Conservation (phyloP, 1,140 invertebrate genomes). For the Oreohelix idahoensis region DNA sequence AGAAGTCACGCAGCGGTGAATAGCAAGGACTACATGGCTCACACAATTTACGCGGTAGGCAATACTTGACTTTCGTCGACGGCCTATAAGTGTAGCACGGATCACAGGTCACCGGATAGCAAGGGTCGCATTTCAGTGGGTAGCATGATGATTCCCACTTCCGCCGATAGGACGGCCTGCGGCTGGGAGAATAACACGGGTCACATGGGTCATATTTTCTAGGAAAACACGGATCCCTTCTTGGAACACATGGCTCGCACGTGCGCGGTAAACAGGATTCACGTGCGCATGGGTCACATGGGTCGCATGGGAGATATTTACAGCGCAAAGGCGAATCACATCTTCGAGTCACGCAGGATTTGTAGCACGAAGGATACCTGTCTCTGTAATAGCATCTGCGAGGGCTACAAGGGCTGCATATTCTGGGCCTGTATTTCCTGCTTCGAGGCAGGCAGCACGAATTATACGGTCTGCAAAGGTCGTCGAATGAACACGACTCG, state of each 20-base stretch:
- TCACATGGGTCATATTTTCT: not conserved
- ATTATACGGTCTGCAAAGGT: not conserved
- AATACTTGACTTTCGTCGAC: not conserved
- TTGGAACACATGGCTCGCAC: not conserved
- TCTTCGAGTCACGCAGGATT: not conserved
- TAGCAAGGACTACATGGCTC: not conserved
- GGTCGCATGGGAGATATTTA: not conserved
- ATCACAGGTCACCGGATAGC: not conserved
- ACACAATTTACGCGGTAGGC: not conserved
- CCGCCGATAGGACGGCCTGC: not conserved
- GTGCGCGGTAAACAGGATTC: not conserved
- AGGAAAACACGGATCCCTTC: not conserved
- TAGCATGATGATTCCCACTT: not conserved
- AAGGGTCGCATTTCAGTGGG: not conserved
- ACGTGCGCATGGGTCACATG: not conserved
- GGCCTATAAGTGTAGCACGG: not conserved
- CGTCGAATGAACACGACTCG: not conserved
- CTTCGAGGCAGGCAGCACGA: not conserved
- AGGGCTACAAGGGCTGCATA: not conserved
- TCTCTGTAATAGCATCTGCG: not conserved
- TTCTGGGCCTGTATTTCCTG: not conserved
- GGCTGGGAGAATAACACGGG: not conserved
- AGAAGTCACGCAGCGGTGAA: not conserved
- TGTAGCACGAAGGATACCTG: not conserved
- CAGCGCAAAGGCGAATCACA: not conserved